Conservation (phyloP, 1,140 invertebrate genomes). For the Holcopasites calliopsidis region DNA sequence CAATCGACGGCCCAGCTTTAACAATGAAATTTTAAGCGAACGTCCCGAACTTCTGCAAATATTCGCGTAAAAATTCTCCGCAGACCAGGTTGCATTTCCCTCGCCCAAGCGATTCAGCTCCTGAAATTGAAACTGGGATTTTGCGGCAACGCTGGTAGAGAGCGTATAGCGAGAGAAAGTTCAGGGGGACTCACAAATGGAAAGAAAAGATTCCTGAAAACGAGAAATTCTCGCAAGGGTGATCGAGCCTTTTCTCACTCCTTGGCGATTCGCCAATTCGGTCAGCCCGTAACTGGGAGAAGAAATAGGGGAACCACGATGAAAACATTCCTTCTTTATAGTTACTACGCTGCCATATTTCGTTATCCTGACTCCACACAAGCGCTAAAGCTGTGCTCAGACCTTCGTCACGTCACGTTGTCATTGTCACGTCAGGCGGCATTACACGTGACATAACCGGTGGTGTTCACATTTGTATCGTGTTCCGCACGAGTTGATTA, state of each 20-base stretch:
- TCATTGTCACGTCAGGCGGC: too few species aligned
- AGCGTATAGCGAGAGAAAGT: background rate
- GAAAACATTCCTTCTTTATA: background rate
- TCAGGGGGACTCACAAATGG: background rate
- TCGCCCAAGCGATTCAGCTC: background rate
- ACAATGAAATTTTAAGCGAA: background rate
- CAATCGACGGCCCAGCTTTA: too few species aligned
- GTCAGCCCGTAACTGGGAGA: background rate
- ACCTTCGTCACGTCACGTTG: too few species aligned
- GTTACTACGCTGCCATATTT: too few species aligned
- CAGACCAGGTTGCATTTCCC: background rate
- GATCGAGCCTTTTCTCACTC: background rate
- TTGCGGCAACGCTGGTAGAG: background rate
- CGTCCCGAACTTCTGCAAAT: too few species aligned
- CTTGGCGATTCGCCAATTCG: constrained; percentile 44
- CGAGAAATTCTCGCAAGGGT: constrained; percentile 16
- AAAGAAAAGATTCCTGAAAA: constrained; percentile 12
- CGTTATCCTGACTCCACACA: too few species aligned
- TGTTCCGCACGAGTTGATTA: too few species aligned
- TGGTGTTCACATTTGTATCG: too few species aligned
- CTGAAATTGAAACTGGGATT: background rate
- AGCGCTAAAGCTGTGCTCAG: too few species aligned
- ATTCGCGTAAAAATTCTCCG: too few species aligned
- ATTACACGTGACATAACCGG: too few species aligned
- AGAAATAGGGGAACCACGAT: background rate